Conservation (phyloP, 2,888 invertebrate species). For the Fabriciana adippe region DNA sequence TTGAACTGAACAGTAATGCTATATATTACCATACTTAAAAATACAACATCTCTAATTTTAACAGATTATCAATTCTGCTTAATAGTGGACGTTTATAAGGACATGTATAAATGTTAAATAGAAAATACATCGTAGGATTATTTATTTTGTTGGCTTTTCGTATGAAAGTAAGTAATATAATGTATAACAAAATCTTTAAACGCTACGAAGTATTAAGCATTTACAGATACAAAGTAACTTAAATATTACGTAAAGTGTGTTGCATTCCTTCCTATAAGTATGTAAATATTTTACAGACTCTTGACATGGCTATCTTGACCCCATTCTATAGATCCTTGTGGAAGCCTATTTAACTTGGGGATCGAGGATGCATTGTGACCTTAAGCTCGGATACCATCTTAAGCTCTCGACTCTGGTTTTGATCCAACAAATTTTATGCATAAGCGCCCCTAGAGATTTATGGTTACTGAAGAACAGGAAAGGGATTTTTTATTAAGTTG, state of each 20-base stretch:
- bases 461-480: slow-evolving; percentile 15
- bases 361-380: slow-evolving; percentile 51
- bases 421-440: slow-evolving; percentile 40
- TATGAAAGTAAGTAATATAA: no score
- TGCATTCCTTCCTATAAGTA: background rate
- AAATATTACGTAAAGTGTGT: background rate
- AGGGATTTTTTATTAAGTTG: slow-evolving; percentile 14
- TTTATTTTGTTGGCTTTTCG: no score
- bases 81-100: no score
- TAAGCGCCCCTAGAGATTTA: slow-evolving; percentile 31
- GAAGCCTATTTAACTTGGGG: slow-evolving; percentile 53
- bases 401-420: slow-evolving; percentile 38
- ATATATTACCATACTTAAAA: no score
- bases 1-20: no score
- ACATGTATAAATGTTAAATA: no score
- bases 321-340: slow-evolving; percentile 46
- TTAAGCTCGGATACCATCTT: slow-evolving; percentile 35
- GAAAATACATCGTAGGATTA: no score
- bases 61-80: no score
- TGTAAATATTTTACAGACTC: slow-evolving; percentile 23
- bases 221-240: no score
- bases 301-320: slow-evolving; percentile 51
- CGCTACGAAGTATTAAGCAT: no score
- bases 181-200: no score
- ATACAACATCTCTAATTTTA: no score